phyloP scores from a whole-genome alignment of 2,113 vertebrate species.

The Osmerus mordax region DNA sequence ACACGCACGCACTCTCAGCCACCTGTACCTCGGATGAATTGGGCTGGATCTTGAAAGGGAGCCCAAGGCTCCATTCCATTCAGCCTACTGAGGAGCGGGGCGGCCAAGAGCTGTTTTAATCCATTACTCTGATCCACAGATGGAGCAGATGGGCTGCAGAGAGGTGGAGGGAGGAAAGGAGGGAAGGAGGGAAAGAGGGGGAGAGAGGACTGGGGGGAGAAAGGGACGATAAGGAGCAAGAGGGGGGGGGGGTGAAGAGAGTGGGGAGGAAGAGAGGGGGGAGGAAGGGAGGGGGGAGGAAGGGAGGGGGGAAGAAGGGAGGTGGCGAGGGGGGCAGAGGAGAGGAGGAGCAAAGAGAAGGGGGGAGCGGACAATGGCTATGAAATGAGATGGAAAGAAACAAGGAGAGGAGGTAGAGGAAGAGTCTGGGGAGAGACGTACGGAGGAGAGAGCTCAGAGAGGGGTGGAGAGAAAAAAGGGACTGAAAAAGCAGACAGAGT shows the following conservation, averaged over 20 bases:
- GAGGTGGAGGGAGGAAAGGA: not conserved
- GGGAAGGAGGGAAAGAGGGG: not conserved
- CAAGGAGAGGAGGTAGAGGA: not conserved
- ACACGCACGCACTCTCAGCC: not conserved
- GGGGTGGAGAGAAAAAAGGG: too few relatives aligned
- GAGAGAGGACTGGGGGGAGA: not conserved
- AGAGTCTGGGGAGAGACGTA: too few relatives aligned
- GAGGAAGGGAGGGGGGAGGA: not conserved
- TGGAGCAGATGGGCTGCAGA: not conserved
- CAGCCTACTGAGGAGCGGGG: too few relatives aligned
- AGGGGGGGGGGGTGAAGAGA: not conserved
- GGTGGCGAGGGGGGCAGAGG: not conserved
- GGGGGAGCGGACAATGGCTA: not conserved
- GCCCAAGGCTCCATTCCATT: not conserved
- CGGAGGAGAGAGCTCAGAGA: too few relatives aligned
- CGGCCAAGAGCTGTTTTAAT: not conserved
- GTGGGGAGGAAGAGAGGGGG: too few relatives aligned
- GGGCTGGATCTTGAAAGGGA: not conserved
- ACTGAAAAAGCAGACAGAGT: not conserved
- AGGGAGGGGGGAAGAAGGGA: not conserved
- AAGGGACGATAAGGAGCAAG: not conserved
- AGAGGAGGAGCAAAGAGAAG: not conserved
- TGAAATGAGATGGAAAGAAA: not conserved
- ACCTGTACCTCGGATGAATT: not conserved
- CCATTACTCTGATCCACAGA: not conserved